Base-by-base conservation (phyloP, 1,140 invertebrate genomes). In the Atopsyche davidsoni region DNA sequence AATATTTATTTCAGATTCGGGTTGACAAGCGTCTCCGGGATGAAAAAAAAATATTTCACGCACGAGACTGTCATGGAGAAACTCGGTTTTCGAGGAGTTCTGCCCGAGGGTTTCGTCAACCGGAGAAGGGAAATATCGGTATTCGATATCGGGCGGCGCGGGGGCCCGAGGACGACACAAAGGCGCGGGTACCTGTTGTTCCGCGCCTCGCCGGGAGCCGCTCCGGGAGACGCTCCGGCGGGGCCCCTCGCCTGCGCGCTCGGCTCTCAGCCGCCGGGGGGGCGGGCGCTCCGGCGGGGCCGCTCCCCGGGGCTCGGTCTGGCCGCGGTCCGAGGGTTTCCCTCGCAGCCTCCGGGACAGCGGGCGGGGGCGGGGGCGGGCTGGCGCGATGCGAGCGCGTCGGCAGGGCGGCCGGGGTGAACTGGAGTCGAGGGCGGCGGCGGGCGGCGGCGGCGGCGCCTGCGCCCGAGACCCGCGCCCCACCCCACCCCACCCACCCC, bases 401-500 rank as follows among this genome's bases (percentile, higher is more conserved):
- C 38, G 14, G 38, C 19, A 21, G 10, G 18, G 23, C 18, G 38
- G 19, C 38, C 38, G 38, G n/a, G 38, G 38, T 4, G 38, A 6
- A 22, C 9, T 40, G 38, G 10, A 49, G 62, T 38, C 56, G 53
- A 46, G 49, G 59, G 52, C 46, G 50, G 55, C 61, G 61, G 61
- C 62, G 61, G 62, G 64, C 60, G 61, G 59, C 60, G 55, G 47
- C 52, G 43, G 19, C 54, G 48, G 21, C 56, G 24, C 54, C 60
- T 57, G 61, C 58, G 59, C 55, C 39, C 55, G 32, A 55, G 55
- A 53, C 43, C 55, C 45, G 59, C 58, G 43, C 48, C 55, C 17
- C 61, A 28, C 55, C n/a, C 67, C 64, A 68, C 64, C 64, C 68
- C 67, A 68, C 62, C 18, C 52, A n/a, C n/a, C n/a, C n/a, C n/a